Evolutionary conservation across 2,888 invertebrate genomes (phyloP).

Genomic region (Syritta pipiens): DNA sequence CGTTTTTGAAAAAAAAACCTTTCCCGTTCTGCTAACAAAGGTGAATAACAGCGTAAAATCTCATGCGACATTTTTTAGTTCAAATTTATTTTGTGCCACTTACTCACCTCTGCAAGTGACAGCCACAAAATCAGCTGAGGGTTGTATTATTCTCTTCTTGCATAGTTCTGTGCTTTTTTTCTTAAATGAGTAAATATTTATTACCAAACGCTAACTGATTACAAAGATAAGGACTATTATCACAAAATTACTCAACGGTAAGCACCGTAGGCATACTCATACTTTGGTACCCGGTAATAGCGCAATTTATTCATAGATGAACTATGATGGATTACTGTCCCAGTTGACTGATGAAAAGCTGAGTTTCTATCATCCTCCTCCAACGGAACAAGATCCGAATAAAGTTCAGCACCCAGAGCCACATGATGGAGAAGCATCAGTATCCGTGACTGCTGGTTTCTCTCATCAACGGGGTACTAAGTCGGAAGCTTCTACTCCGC

Average conservation of each 20-base stretch:
- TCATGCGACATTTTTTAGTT: not conserved
- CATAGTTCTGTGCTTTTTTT: slow-evolving; percentile 52
- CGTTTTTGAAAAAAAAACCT: too few relatives aligned
- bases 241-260: slow-evolving; percentile 75
- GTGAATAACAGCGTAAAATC: too few relatives aligned
- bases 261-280: slow-evolving; percentile 58
- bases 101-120: slow-evolving; percentile 25
- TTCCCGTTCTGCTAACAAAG: too few relatives aligned
- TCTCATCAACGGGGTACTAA: slow-evolving; percentile 48
- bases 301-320: slow-evolving; percentile 75
- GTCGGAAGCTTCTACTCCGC: slow-evolving; percentile 74
- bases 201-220: slow-evolving; percentile 70
- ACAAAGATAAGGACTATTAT: slow-evolving; percentile 73
- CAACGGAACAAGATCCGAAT: slow-evolving; percentile 73
- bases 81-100: slow-evolving; percentile 2
- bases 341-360: slow-evolving; percentile 78
- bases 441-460: not conserved
- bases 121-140: slow-evolving; percentile 60
- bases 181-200: slow-evolving; percentile 57
- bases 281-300: slow-evolving; percentile 6
- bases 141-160: slow-evolving; percentile 61
- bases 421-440: slow-evolving; percentile 57
- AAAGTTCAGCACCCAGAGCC: slow-evolving; percentile 56
- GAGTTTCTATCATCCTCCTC: slow-evolving; percentile 71
- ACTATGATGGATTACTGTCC: slow-evolving; percentile 78